A percentile compares a stretch with the other conserved stretches of the same genome.
Conservation (phyloP, 2,888 invertebrate species). For the Rhimphoctona megacephalus region DNA sequence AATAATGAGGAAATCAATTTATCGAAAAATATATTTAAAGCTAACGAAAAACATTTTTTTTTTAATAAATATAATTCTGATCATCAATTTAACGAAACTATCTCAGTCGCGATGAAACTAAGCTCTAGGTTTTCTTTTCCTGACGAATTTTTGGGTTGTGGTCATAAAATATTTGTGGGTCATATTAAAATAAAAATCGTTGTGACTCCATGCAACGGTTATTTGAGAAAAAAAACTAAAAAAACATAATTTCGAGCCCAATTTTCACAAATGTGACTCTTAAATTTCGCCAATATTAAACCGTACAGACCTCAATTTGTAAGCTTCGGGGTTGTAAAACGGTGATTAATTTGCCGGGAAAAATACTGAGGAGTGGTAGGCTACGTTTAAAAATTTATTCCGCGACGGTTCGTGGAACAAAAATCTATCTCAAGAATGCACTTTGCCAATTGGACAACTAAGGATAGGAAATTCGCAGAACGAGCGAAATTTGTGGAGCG, state of each 20-base stretch:
- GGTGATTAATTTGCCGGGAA: too few relatives aligned
- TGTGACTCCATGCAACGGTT: not conserved
- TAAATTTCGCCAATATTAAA: not conserved
- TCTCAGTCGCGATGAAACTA: not conserved
- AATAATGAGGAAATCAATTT: not conserved
- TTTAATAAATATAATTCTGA: not conserved
- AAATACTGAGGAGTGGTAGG: not conserved
- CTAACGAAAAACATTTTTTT: not conserved
- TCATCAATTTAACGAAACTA: not conserved
- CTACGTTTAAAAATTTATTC: not conserved
- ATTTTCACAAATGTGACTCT: not conserved
- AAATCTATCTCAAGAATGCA: not conserved
- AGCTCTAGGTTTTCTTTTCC: not conserved
- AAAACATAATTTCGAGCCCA: not conserved
- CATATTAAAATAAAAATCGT: not conserved
- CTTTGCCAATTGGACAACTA: not conserved
- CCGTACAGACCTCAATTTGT: not conserved
- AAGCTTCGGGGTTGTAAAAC: too few relatives aligned
- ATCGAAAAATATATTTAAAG: not conserved
- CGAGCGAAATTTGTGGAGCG: not conserved
- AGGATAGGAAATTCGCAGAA: not conserved
- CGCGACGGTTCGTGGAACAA: not conserved
- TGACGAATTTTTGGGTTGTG: not conserved
- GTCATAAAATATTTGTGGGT: not conserved
- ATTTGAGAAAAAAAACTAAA: not conserved